phyloP scores from a whole-genome alignment of 2,797 vertebrate genomes.

The Graptemys geographica region DNA sequence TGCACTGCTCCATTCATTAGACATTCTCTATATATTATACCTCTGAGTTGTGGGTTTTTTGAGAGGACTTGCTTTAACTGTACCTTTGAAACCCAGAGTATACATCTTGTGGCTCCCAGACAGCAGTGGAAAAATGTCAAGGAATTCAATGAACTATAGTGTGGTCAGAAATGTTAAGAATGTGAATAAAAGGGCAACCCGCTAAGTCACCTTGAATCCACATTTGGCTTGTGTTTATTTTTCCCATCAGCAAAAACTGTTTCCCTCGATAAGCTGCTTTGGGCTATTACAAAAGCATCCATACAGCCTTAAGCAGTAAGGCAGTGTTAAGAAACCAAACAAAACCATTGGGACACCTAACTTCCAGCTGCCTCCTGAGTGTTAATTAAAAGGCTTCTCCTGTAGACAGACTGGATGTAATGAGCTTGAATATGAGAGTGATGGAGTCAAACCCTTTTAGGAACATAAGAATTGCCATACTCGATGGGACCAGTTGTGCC shows the following conservation, averaged over 20 bases:
- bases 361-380: slow-evolving; percentile 62
- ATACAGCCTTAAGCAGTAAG: slow-evolving; percentile 68
- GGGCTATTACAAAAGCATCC: slow-evolving; percentile 32
- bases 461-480: slow-evolving; percentile 45
- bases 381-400: slow-evolving; percentile 70
- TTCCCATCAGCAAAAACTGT: slow-evolving; percentile 53
- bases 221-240: slow-evolving; percentile 70
- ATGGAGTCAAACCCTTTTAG: slow-evolving; percentile 56
- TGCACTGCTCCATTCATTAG: not conserved
- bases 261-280: slow-evolving; percentile 70
- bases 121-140: slow-evolving; percentile 13
- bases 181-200: slow-evolving; percentile 59
- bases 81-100: slow-evolving; percentile 14
- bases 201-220: slow-evolving; percentile 53
- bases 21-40: not conserved
- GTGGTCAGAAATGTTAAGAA: slow-evolving; percentile 58
- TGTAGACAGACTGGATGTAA: slow-evolving; percentile 13
- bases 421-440: slow-evolving; percentile 37
- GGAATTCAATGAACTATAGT: slow-evolving; percentile 39
- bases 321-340: slow-evolving; percentile 49
- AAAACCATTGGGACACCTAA: slow-evolving; percentile 60
- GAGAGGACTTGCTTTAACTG: not conserved
- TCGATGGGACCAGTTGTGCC: not conserved
- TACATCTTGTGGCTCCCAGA: slow-evolving; percentile 11
- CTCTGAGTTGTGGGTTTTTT: not conserved